Evolutionary conservation across 1,140 invertebrate species (phyloP), one percentile per base, ranked within the genome.

Genomic region (Drosophila lini): DNA sequence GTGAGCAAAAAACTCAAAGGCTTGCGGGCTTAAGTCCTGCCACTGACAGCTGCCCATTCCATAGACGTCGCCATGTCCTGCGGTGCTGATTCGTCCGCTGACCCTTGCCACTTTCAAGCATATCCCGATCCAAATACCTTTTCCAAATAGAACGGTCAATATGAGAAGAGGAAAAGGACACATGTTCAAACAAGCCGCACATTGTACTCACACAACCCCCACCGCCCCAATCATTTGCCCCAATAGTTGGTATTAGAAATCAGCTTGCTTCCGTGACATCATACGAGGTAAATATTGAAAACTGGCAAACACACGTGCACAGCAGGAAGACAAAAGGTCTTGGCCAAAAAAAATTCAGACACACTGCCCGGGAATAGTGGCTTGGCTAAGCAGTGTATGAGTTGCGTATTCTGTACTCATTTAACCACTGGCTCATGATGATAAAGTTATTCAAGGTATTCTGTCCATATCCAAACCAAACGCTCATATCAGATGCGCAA

Each of bases 221-320:
- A 11, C 50, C 19, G 25, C 59, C 42, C 61, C 48, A 44, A 55
- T 61, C 38, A 48, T 48, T 36, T 25, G 22, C 50, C 42, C 73
- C 50, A 64, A 53, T 32, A 47, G 50, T 86, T 88, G 79, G 80
- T 67, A 55, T 53, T 80, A 89, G 57, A 88, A 88, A 88, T 86
- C 84, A 88, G 68, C 64, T 86, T 88, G 76, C 77, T 88, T 88
- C 84, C 83, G 84, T 80, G 74, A 50, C 70, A 71, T 75, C 74
- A 45, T 64, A 58, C 74, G 58, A 70, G 76, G 57, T 75, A 88
- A 88, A 88, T 80, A 85, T 85, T 86, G 82, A 86, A 73, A 71
- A 61, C 71, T 65, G 61, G 61, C 56, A 77, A 71, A 78, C 73
- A 89, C 83, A 88, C 83, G 83, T 88, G 83, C 83, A 78, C 84